Conservation (phyloP, 2,888 invertebrate genomes). For the Megastigmus dorsalis region DNA sequence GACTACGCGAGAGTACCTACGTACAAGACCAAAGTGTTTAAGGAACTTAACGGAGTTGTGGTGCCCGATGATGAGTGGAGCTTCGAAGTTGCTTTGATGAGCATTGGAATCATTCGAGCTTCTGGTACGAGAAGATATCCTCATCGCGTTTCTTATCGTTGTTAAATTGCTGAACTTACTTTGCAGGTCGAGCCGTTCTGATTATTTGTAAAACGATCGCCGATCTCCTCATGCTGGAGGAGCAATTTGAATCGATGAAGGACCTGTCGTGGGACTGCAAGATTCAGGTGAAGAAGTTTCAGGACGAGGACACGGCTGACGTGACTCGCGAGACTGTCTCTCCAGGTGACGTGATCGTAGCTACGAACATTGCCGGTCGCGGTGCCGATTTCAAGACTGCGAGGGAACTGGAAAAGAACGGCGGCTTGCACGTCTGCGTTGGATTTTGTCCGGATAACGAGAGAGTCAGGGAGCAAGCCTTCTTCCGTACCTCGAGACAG, state of each 20-base stretch:
- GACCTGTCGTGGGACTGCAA: slow-evolving; percentile 21
- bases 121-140: slow-evolving; percentile 26
- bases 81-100: slow-evolving; percentile 44
- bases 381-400: slow-evolving; percentile 53
- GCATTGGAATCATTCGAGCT: slow-evolving; percentile 40
- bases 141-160: not conserved
- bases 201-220: slow-evolving; percentile 53
- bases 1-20: slow-evolving; percentile 67
- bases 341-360: slow-evolving; percentile 49
- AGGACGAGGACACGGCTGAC: slow-evolving; percentile 49
- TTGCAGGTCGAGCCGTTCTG: slow-evolving; percentile 42
- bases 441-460: slow-evolving; percentile 54
- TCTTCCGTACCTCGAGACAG: slow-evolving; percentile 50
- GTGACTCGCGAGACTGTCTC: slow-evolving; percentile 44
- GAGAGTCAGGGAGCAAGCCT: slow-evolving; percentile 48
- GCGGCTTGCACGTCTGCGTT: slow-evolving; percentile 49
- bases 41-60: slow-evolving; percentile 54
- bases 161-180: not conserved
- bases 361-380: slow-evolving; percentile 53
- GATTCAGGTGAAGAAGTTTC: slow-evolving; percentile 48
- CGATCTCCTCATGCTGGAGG: slow-evolving; percentile 44
- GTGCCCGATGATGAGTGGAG: slow-evolving; percentile 51
- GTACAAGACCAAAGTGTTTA: slow-evolving; percentile 60
- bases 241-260: slow-evolving; percentile 30
- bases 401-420: slow-evolving; percentile 42